Evolutionary conservation across 2,888 invertebrate species (phyloP).

Genomic region (Athrips mouffetella): DNA sequence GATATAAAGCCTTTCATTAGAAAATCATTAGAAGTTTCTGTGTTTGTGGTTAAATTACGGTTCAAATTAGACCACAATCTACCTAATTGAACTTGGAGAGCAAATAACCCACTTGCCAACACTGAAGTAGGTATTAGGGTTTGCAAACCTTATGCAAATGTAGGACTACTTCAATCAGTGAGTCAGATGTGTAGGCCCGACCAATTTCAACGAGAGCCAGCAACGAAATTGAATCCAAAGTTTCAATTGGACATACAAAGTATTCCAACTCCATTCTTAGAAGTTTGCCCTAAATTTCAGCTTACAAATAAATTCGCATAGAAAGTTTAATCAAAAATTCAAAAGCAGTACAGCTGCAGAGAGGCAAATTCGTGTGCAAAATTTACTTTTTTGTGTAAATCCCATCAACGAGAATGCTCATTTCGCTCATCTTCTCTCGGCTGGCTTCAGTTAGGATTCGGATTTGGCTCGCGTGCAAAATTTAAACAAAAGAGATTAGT

Average conservation of each 20-base stretch:
- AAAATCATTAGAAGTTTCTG: no score
- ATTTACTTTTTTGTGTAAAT: constrained; percentile 19
- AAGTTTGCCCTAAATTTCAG: neutral
- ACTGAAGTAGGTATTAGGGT: neutral
- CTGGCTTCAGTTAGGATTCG: constrained; percentile 32
- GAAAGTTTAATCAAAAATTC: constrained; percentile 19
- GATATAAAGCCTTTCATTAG: no score
- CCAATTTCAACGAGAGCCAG: neutral
- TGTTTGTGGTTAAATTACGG: neutral
- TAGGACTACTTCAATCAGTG: constrained; percentile 4
- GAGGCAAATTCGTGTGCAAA: constrained; percentile 10
- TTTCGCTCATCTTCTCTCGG: constrained; percentile 21
- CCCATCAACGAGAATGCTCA: constrained; percentile 19
- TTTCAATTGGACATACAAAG: constrained; percentile 4
- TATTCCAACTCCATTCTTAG: neutral
- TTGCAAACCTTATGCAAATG: constrained; percentile 1
- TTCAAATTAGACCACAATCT: neutral
- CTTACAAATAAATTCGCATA: constrained; percentile 2
- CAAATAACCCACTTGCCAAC: constrained; percentile 2
- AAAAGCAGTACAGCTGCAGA: constrained; percentile 18
- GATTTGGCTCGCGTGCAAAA: constrained; percentile 56
- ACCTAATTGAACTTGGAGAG: neutral
- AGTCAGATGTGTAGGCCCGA: neutral
- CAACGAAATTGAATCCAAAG: neutral
- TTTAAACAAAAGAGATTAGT: constrained; percentile 63